These are phyloP conservation scores for Epinephelus fuscoguttatus DNA, from an alignment of 2,113 vertebrate genomes.

Conservation along the genomic window DNA sequence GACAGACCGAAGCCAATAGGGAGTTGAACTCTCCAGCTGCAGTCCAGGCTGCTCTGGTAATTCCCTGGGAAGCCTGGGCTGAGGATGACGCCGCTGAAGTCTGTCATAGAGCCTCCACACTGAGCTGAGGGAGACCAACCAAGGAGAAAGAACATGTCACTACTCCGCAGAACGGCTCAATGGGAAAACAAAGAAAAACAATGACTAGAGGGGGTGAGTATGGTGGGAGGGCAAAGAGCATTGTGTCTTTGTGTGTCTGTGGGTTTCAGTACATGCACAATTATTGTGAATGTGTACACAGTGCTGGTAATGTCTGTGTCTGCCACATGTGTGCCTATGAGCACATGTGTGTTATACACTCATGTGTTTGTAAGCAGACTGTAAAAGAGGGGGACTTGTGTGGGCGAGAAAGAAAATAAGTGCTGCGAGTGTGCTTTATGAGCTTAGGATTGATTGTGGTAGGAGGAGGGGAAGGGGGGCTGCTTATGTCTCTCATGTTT, in stretches of 20 bases:
- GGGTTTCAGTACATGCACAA: neutral
- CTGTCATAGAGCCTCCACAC: conserved; percentile 93
- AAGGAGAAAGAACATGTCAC: conserved; percentile 77
- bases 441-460: neutral
- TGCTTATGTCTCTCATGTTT: conserved; percentile 12
- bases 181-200: conserved; percentile 61
- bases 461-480: neutral
- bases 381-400: neutral
- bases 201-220: conserved; percentile 11
- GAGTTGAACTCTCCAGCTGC: conserved; percentile 94
- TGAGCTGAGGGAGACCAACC: conserved; percentile 88
- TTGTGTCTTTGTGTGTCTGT: conserved; percentile 14
- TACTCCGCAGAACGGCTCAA: conserved; percentile 23
- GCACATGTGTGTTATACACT: neutral
- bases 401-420: conserved; percentile 25
- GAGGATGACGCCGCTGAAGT: conserved; percentile 95
- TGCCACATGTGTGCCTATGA: neutral
- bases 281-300: neutral
- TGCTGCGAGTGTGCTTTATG: conserved; percentile 19
- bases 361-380: neutral
- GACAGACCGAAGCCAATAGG: conserved; percentile 94
- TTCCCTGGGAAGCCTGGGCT: conserved; percentile 98
- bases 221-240: conserved; percentile 16
- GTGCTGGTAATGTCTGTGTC: neutral
- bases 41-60: conserved; percentile 97